Base-by-base conservation (phyloP, 2,113 vertebrate species). In the Rhagologus leucostigma region DNA sequence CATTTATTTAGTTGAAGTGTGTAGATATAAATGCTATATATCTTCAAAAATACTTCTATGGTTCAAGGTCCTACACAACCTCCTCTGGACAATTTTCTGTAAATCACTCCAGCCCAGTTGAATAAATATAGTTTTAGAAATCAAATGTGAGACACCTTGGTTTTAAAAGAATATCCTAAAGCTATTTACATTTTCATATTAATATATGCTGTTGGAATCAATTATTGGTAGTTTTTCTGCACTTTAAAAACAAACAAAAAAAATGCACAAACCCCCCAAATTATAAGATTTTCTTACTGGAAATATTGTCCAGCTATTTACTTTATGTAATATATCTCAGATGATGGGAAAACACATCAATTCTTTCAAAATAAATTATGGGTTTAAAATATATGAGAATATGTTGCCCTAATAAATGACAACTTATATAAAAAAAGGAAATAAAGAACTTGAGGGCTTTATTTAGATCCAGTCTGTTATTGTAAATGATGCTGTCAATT, bases 381-480 rank as follows among this genome's bases (percentile, higher is more conserved):
- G 5, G 4, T 80, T 37, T 65, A 79, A 85, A 94, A 86, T 55
- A 83, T 8, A 86, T 69, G 37, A 35, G 82, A 83, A 5, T 53
- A 49, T 42, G 49, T 76, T 89, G 35, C 41, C 69, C 49, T 73
- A 75, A 77, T 87, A 93, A 69, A 53, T 62, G 21, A 62, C 65
- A 39, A 69, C 82, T 94, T 93, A 63, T 24, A 74, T 17, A 22
- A 74, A 71, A 75, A 81, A 86, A 65, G 1, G 27, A 74, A 94
- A 86, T 42, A 76, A 82, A 77, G 56, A 76, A 74, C 87, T 91
- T 62, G 11, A 86, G 60, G 60, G 53, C 14, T 93, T 90, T 95
- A 91, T 82, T 91, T 97, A 95, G 89, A 96, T 94, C 59, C 91
- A 94, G 73, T 86, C 90, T 89, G 44, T 89, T 97, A 91, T 94